phyloP scores from a whole-genome alignment of 2,888 invertebrate genomes.

The Peribatodes rhomboidaria region DNA sequence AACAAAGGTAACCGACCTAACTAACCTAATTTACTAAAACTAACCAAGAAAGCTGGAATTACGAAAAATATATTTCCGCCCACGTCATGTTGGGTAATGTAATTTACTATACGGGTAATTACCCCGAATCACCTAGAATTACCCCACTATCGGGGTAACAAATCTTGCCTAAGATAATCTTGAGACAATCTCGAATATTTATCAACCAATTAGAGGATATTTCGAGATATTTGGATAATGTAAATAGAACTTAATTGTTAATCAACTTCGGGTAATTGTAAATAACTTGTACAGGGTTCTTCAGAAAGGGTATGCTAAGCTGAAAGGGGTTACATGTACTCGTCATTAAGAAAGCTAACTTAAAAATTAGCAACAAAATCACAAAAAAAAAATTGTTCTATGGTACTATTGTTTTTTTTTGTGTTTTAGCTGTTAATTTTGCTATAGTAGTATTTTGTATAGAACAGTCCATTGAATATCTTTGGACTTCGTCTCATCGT shows the following conservation, averaged over 20 bases:
- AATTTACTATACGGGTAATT: slow-evolving; percentile 20
- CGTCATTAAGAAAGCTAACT: neutral
- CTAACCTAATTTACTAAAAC: neutral
- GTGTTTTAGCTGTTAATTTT: too few species aligned
- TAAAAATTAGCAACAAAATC: too few species aligned
- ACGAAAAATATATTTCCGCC: slow-evolving; percentile 5
- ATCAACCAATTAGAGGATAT: slow-evolving; percentile 42
- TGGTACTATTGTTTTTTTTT: too few species aligned
- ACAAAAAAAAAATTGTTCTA: too few species aligned
- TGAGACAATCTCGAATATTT: slow-evolving; percentile 40
- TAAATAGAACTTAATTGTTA: slow-evolving; percentile 32
- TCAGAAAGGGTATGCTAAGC: neutral
- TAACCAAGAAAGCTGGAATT: neutral
- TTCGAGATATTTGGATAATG: slow-evolving; percentile 31
- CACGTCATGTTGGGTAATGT: neutral
- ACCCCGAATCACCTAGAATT: slow-evolving; percentile 28
- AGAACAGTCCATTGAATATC: too few species aligned
- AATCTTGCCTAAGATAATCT: slow-evolving; percentile 11
- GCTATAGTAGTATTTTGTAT: too few species aligned
- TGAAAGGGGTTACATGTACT: neutral
- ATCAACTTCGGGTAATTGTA: slow-evolving; percentile 23
- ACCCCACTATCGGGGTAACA: slow-evolving; percentile 11
- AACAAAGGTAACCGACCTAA: neutral
- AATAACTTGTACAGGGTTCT: slow-evolving; percentile 9
- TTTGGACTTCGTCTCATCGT: too few species aligned